phyloP scores from a whole-genome alignment of 2,888 invertebrate genomes.

The Papilio demoleus region DNA sequence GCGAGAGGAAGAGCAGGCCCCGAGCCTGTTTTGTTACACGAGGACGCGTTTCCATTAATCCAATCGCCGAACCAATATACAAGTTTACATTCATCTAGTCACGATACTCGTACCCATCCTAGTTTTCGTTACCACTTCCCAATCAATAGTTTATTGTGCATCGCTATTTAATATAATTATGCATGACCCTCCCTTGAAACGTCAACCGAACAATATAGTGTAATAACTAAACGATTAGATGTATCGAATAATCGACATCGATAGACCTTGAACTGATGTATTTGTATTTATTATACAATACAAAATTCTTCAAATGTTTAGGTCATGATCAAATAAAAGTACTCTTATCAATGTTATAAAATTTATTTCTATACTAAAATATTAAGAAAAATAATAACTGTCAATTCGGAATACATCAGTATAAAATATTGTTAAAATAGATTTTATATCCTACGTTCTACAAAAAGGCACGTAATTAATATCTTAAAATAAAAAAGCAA shows the following conservation, averaged over 20 bases:
- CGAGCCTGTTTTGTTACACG: slow-evolving; percentile 74
- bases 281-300: slow-evolving; percentile 27
- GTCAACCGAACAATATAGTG: slow-evolving; percentile 41
- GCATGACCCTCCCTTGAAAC: slow-evolving; percentile 46
- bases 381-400: slow-evolving; percentile 39
- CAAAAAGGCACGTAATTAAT: slow-evolving; percentile 1
- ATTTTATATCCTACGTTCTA: slow-evolving; percentile 3
- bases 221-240: slow-evolving; percentile 8
- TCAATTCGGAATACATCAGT: slow-evolving; percentile 10
- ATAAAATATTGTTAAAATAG: slow-evolving; percentile 22
- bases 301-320: slow-evolving; percentile 31
- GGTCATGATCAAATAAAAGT: slow-evolving; percentile 41
- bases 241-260: slow-evolving; percentile 5
- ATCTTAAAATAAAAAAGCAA: slow-evolving; percentile 5
- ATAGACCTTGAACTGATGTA: neutral
- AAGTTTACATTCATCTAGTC: slow-evolving; percentile 31
- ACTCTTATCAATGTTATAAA: slow-evolving; percentile 38
- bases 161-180: slow-evolving; percentile 42
- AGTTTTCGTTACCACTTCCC: slow-evolving; percentile 40
- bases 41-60: slow-evolving; percentile 71
- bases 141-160: slow-evolving; percentile 42
- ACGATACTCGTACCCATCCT: neutral
- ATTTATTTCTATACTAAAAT: slow-evolving; percentile 41
- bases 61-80: slow-evolving; percentile 46
- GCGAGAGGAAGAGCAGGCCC: slow-evolving; percentile 77